These are phyloP conservation scores for Lampropteryx suffumata DNA, from an alignment of 2,888 invertebrate species.

Conservation along the genomic window DNA sequence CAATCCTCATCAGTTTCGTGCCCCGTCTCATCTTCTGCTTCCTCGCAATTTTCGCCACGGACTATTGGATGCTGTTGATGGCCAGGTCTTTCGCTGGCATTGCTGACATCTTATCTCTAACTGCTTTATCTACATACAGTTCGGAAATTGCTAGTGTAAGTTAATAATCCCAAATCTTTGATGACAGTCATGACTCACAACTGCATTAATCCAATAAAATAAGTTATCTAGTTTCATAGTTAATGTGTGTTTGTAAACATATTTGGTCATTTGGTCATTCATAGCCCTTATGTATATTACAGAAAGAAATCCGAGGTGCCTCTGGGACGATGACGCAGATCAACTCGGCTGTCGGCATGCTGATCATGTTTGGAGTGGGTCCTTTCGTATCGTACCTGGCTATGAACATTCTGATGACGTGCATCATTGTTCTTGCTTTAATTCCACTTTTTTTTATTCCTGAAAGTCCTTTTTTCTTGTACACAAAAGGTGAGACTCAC, in stretches of 20 bases:
- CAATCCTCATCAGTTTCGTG: not conserved
- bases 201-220: too few species aligned
- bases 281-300: not conserved
- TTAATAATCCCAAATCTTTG: too few species aligned
- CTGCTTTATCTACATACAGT: not conserved
- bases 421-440: not conserved
- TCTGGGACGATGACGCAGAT: slow-evolving; percentile 40
- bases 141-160: slow-evolving; percentile 1
- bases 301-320: not conserved
- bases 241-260: not conserved
- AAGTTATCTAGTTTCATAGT: too few species aligned
- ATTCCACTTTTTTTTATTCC: not conserved
- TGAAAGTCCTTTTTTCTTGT: not conserved
- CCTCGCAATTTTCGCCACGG: not conserved
- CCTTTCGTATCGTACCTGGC: slow-evolving; percentile 42
- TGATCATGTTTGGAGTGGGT: slow-evolving; percentile 46
- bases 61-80: not conserved
- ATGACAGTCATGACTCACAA: too few species aligned
- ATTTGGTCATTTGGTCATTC: not conserved
- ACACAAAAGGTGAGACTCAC: not conserved
- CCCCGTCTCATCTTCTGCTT: not conserved
- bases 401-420: not conserved
- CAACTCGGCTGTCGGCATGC: slow-evolving; percentile 43
- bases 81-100: not conserved
- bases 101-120: not conserved